These are phyloP conservation scores for Cremastobaeus sp. DNA, from an alignment of 2,888 invertebrate species.

Conservation along the genomic window DNA sequence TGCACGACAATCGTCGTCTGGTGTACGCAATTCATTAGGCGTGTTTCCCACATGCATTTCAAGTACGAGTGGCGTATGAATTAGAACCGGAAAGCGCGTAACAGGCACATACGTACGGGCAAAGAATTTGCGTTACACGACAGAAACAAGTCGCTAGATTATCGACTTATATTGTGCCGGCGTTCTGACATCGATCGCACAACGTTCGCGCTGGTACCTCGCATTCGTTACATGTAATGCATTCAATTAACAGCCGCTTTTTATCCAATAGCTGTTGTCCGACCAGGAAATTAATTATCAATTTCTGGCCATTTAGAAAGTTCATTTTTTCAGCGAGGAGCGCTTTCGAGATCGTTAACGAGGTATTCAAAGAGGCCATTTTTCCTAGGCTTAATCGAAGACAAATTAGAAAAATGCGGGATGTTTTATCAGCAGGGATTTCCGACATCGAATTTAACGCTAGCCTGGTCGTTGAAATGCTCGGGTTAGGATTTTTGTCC, in stretches of 20 bases:
- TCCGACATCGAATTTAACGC: constrained; percentile 38
- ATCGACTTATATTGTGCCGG: constrained; percentile 49
- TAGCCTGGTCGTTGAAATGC: constrained; percentile 21
- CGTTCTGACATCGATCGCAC: constrained; percentile 31
- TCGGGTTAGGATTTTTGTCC: constrained; percentile 25
- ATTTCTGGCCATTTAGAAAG: no score
- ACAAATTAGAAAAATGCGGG: constrained; percentile 38
- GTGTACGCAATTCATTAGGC: constrained; percentile 55
- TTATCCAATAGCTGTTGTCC: not conserved
- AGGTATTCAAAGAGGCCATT: not conserved
- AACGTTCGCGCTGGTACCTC: constrained; percentile 2
- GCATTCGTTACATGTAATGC: constrained; percentile 14
- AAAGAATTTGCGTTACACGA: constrained; percentile 49
- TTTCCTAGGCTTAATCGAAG: constrained; percentile 13
- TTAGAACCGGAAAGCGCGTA: constrained; percentile 57
- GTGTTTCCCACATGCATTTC: constrained; percentile 58
- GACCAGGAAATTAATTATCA: no score
- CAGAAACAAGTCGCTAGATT: constrained; percentile 44
- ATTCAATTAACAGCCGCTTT: constrained; percentile 11
- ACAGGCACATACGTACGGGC: constrained; percentile 45
- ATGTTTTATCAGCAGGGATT: constrained; percentile 33
- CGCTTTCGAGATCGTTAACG: not conserved
- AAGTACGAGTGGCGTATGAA: constrained; percentile 50
- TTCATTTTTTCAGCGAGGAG: no score
- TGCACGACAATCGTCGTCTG: constrained; percentile 33